phyloP scores from a whole-genome alignment of 2,113 vertebrate genomes.

The Carassius auratus region DNA sequence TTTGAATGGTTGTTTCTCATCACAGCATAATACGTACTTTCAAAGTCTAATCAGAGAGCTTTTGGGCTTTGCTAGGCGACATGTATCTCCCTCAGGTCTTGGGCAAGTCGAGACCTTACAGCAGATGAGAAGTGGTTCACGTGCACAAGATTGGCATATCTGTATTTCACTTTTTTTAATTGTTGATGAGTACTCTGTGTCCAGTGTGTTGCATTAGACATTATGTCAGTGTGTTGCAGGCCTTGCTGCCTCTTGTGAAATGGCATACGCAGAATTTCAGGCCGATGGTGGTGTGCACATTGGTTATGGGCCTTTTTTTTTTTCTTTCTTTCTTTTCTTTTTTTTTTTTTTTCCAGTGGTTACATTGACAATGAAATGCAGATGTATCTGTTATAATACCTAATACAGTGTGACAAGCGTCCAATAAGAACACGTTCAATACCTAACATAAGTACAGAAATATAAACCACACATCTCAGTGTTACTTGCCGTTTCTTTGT shows the following conservation, averaged over 20 bases:
- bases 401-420: background rate
- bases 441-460: no score
- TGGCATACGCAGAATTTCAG: background rate
- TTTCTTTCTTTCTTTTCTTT: no score
- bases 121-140: background rate
- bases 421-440: background rate
- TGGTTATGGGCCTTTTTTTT: no score
- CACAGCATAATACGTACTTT: background rate
- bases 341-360: background rate
- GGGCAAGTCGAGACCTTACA: background rate
- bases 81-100: background rate
- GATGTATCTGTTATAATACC: background rate
- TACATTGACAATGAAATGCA: background rate
- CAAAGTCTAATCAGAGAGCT: slow-evolving; percentile 7
- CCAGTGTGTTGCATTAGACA: background rate
- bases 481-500: background rate
- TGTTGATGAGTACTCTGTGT: background rate
- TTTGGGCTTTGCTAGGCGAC: slow-evolving; percentile 28
- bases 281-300: background rate
- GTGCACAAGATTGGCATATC: background rate
- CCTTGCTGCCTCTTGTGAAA: background rate
- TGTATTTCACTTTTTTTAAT: background rate
- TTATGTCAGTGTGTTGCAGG: background rate
- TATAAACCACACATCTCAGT: no score
- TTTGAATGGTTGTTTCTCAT: slow-evolving; percentile 16